Evolutionary conservation across 2,888 invertebrate species (phyloP).

Genomic region (Blomia tropicalis): DNA sequence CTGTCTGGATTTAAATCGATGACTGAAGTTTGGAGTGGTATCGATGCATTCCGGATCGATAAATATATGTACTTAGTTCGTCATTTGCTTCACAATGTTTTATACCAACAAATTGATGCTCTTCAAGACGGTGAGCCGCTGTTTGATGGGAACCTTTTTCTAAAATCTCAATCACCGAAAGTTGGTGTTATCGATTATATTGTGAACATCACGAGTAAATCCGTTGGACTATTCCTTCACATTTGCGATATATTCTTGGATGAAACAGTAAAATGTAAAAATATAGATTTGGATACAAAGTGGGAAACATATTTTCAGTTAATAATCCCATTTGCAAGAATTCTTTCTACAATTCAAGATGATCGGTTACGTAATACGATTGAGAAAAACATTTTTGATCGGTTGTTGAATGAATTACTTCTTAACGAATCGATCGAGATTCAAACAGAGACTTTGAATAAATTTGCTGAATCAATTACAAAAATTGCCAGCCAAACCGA

Average conservation of each 20-base stretch:
- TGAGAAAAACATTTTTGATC: slow-evolving; percentile 12
- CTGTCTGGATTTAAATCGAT: slow-evolving; percentile 23
- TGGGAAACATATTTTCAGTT: background rate
- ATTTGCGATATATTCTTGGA: slow-evolving; percentile 18
- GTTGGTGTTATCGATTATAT: slow-evolving; percentile 14
- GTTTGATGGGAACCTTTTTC: background rate
- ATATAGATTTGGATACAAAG: background rate
- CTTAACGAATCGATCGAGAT: slow-evolving; percentile 7
- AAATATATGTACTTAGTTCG: slow-evolving; percentile 23
- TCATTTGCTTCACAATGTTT: slow-evolving; percentile 4
- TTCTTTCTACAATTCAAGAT: slow-evolving; percentile 2
- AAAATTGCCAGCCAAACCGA: slow-evolving; percentile 8
- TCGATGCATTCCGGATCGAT: slow-evolving; percentile 25
- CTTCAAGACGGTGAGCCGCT: background rate
- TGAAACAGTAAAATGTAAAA: background rate
- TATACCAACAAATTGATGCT: slow-evolving; percentile 4
- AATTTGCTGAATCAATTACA: slow-evolving; percentile 9
- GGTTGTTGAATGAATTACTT: background rate
- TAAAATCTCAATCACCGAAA: background rate
- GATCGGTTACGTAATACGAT: background rate
- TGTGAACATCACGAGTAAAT: background rate
- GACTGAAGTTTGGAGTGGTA: slow-evolving; percentile 22
- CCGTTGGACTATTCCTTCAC: slow-evolving; percentile 18
- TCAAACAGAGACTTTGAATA: background rate
- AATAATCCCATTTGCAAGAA: slow-evolving; percentile 13